A percentile compares a stretch with the other conserved stretches of the same genome.
Conservation (phyloP, 2,113 vertebrate species). For the Rhinoderma darwinii region DNA sequence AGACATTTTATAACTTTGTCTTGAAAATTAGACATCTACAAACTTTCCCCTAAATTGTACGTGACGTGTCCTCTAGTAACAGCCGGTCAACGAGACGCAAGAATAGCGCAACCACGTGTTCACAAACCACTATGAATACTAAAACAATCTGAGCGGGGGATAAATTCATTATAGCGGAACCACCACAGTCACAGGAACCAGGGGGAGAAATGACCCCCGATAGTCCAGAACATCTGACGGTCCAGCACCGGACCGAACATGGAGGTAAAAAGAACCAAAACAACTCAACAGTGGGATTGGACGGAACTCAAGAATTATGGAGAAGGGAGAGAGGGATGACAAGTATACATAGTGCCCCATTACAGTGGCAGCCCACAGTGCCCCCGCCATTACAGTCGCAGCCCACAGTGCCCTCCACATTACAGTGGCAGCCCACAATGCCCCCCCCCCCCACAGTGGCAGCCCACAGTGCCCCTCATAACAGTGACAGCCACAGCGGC, state of each 20-base stretch:
- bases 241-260: background rate
- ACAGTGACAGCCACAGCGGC: no score
- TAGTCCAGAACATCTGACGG: background rate
- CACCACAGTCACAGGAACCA: background rate
- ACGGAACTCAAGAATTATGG: no score
- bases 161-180: background rate
- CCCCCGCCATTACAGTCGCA: no score
- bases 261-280: no score
- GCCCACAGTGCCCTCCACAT: background rate
- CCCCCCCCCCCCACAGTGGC: no score
- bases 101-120: background rate
- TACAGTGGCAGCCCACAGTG: no score
- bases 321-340: background rate
- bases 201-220: background rate
- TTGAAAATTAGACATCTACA: background rate
- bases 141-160: background rate
- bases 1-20: constrained; percentile 16
- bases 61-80: background rate
- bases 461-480: background rate
- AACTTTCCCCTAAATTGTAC: background rate
- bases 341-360: background rate
- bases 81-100: background rate
- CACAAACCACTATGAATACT: background rate
- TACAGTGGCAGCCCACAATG: no score
- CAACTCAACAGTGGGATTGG: background rate